Base-by-base conservation (phyloP, 2,888 invertebrate species). In the Nemotelus pantherinus region DNA sequence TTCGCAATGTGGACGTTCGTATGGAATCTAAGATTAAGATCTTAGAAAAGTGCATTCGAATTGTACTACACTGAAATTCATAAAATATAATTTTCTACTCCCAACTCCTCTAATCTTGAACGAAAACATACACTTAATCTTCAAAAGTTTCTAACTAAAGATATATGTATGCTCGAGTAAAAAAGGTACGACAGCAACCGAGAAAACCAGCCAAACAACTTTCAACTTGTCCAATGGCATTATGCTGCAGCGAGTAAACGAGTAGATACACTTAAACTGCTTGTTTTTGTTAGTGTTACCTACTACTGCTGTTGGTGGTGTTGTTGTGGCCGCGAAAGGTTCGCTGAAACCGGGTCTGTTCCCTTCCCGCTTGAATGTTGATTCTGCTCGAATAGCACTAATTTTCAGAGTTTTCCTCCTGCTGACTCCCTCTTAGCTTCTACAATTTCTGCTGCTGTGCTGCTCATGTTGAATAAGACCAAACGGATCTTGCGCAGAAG, bases 131-230 rank as follows among this genome's bases (percentile, higher is more conserved):
- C 10, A 63, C 63, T 63, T 43, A 3, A 63, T 63, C 63, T 63
- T 63, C 43, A 7, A 63, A 63, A 43, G 43, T 39, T 43, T 63
- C 25, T 43, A 63, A 63, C 63, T 63, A 63, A 63, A 63, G 25
- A 25, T 25, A 25, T 25, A 63, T 39, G 25, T 25, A 63, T 39
- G 25, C 63, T 5, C 41, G 41, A 68, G 68, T 2, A 50, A 68
- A 25, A 50, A 48, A 74, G 72, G 57, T 10, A 57, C 58, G 47
- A 44, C 63, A 74, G 74, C 60, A 63, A 63, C 74, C 74, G 48
- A 74, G 74, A 74, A 74, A 74, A 74, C 74, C 74, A 60, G 60
- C 74, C 74, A 74, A 74, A 74, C 74, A 74, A 74, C 74, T 74
- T 74, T 74, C 74, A 74, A 74, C 74, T 74, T 60, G 74, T 74